phyloP scores from a whole-genome alignment of 1,140 invertebrate species.

The Trigoniulus corallinus region DNA sequence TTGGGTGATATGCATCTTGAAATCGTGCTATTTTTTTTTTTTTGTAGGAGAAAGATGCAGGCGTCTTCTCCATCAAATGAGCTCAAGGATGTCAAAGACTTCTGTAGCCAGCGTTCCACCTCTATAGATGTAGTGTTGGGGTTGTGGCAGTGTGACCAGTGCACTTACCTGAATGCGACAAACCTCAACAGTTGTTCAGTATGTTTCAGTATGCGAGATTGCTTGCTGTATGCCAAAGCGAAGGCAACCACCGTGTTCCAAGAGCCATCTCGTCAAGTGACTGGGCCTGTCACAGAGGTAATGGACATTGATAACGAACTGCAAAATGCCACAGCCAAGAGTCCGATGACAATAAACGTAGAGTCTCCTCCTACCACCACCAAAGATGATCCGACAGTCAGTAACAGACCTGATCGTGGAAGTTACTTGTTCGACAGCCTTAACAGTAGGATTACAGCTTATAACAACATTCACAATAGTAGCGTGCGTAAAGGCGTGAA shows the following conservation, averaged over 20 bases:
- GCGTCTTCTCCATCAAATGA: neutral
- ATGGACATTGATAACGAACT: neutral
- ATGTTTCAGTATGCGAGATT: slow-evolving; percentile 1
- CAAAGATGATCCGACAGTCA: neutral
- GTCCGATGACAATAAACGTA: neutral
- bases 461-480: neutral
- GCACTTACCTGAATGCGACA: neutral
- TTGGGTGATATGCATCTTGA: neutral
- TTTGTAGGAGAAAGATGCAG: neutral
- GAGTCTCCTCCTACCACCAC: too few relatives aligned
- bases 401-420: neutral
- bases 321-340: neutral
- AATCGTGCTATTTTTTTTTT: slow-evolving; percentile 2
- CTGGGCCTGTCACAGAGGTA: neutral
- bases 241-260: neutral
- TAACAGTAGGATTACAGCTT: neutral
- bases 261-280: neutral
- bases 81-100: neutral
- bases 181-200: neutral
- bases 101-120: neutral
- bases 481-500: slow-evolving; percentile 5
- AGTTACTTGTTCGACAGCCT: too few relatives aligned
- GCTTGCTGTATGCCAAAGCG: neutral
- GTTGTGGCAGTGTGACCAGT: slow-evolving; percentile 4
- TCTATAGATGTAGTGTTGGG: neutral